Evolutionary conservation across 1,140 invertebrate species (phyloP).

Genomic region (Procambarus clarkii): DNA sequence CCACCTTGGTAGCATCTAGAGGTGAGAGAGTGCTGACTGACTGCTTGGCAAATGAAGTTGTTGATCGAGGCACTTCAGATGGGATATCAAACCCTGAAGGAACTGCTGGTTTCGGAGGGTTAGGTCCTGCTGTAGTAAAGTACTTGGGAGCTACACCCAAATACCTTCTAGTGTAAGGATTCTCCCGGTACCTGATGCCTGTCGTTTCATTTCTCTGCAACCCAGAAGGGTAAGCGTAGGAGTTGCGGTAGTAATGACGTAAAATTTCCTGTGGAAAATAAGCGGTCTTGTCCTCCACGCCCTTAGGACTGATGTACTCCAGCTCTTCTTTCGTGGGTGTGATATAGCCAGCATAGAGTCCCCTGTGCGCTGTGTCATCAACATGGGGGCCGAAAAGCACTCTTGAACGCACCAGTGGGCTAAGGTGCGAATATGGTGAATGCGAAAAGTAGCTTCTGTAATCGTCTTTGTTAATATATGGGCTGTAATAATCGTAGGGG

Average conservation of each 20-base stretch:
- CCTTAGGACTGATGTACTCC: slow-evolving; percentile 19
- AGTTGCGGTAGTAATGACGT: slow-evolving; percentile 40
- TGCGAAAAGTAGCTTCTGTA: neutral
- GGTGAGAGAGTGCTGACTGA: neutral
- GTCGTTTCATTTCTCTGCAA: slow-evolving; percentile 1
- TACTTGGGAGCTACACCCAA: slow-evolving; percentile 29
- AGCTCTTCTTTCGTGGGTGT: slow-evolving; percentile 1
- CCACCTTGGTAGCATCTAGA: neutral
- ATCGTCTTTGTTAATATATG: neutral
- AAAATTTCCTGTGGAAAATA: slow-evolving; percentile 53
- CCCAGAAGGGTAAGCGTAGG: slow-evolving; percentile 26
- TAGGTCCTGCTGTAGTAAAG: slow-evolving; percentile 26
- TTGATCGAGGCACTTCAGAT: neutral
- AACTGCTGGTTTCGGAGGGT: neutral
- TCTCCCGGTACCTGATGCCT: slow-evolving; percentile 18
- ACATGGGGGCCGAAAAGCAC: slow-evolving; percentile 25
- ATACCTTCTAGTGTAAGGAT: slow-evolving; percentile 51
- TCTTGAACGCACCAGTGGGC: neutral
- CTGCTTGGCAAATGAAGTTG: neutral
- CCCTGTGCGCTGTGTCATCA: neutral
- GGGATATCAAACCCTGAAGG: neutral
- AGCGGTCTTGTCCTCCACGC: slow-evolving; percentile 20
- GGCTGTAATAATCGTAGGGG: neutral
- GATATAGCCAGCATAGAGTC: neutral
- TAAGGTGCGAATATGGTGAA: neutral